Evolutionary conservation across 2,113 vertebrate species (phyloP).

Genomic region (Istiophorus platypterus): DNA sequence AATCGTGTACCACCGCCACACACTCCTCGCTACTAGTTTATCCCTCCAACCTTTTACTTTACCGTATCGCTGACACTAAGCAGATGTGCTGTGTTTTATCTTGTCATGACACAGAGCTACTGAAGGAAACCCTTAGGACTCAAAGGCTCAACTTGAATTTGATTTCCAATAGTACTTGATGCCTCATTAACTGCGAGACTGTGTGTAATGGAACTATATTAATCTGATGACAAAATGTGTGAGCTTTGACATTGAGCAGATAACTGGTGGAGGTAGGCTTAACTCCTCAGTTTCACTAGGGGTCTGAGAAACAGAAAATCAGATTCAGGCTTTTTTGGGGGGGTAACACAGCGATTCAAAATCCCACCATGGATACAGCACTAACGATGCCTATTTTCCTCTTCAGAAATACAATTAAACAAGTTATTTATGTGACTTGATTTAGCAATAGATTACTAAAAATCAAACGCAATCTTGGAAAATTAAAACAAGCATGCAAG

Average conservation of each 20-base stretch:
- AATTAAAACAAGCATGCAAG: neutral
- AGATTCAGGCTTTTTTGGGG: constrained; percentile 1
- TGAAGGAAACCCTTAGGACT: constrained; percentile 58
- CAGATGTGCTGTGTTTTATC: constrained; percentile 81
- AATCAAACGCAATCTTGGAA: neutral
- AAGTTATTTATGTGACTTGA: neutral
- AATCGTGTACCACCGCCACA: constrained; percentile 75
- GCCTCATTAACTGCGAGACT: constrained; percentile 40
- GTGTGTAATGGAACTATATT: constrained; percentile 47
- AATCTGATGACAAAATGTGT: constrained; percentile 52
- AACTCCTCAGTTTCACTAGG: neutral
- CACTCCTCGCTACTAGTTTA: constrained; percentile 66
- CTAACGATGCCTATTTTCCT: neutral
- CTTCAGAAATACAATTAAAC: neutral
- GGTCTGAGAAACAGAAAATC: constrained; percentile 22
- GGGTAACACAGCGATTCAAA: constrained; percentile 4
- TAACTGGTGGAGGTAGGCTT: neutral
- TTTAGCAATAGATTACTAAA: neutral
- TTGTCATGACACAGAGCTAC: constrained; percentile 78
- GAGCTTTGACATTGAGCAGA: constrained; percentile 54
- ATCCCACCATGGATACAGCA: neutral
- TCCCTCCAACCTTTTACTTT: constrained; percentile 53
- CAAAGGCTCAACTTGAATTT: constrained; percentile 49
- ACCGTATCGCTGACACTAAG: constrained; percentile 74
- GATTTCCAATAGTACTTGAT: constrained; percentile 51